phyloP scores from a whole-genome alignment of 2,797 vertebrate species.

The Podarcis siculus region DNA sequence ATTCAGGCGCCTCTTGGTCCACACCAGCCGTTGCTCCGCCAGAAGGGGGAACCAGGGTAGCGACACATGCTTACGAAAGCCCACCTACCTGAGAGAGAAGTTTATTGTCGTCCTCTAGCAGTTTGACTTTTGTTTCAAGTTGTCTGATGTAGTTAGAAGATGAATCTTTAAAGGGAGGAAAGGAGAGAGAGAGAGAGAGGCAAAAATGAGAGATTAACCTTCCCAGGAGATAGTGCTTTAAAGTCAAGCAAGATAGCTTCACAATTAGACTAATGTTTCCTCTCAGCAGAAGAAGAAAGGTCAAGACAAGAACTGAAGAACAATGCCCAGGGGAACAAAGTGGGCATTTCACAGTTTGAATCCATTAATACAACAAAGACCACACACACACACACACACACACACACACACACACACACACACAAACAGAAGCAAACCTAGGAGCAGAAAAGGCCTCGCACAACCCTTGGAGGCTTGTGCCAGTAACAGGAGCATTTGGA shows the following conservation, averaged over 20 bases:
- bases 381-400: background rate
- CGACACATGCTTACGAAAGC: background rate
- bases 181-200: background rate
- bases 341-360: constrained; percentile 43
- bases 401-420: background rate
- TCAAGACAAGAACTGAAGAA: constrained; percentile 1
- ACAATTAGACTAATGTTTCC: background rate
- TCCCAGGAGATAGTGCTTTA: constrained; percentile 9
- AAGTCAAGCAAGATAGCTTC: constrained; percentile 18
- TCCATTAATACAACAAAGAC: constrained; percentile 16
- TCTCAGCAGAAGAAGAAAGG: background rate
- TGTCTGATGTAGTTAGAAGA: constrained; percentile 93
- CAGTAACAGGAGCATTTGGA: background rate
- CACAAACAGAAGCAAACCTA: background rate
- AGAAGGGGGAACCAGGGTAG: background rate
- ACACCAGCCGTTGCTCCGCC: background rate
- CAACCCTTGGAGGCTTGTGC: background rate
- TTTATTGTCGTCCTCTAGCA: constrained; percentile 92
- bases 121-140: constrained; percentile 93
- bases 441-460: constrained; percentile 5
- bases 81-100: constrained; percentile 90
- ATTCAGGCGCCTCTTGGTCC: background rate
- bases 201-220: background rate
- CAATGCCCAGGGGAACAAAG: constrained; percentile 12
- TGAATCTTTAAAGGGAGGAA: constrained; percentile 82